Conservation (phyloP, 2,797 vertebrate species). For the Hippoglossus hippoglossus region DNA sequence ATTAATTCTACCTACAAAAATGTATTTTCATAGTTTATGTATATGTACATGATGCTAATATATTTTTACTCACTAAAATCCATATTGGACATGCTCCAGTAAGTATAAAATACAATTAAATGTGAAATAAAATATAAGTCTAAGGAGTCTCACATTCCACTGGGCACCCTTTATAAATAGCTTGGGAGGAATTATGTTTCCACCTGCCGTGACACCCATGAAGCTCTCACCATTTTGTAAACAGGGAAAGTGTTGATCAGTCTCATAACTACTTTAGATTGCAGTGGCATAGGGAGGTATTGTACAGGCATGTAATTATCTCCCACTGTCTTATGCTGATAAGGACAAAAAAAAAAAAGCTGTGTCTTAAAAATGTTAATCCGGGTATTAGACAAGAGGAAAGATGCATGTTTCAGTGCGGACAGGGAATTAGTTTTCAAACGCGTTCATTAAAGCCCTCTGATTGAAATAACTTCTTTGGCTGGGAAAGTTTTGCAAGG, state of each 20-base stretch:
- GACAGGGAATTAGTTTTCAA: constrained; percentile 65
- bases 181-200: constrained; percentile 42
- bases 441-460: constrained; percentile 57
- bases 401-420: constrained; percentile 55
- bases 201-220: constrained; percentile 44
- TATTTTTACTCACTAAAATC: too few relatives aligned
- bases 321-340: constrained; percentile 65
- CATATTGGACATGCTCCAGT: too few relatives aligned
- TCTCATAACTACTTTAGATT: constrained; percentile 69
- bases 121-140: constrained; percentile 29
- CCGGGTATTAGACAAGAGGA: constrained; percentile 58
- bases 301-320: constrained; percentile 67
- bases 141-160: constrained; percentile 19
- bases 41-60: too few relatives aligned
- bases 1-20: too few relatives aligned
- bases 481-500: constrained; percentile 31
- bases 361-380: constrained; percentile 67
- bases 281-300: constrained; percentile 56
- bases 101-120: too few relatives aligned
- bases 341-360: constrained; percentile 41
- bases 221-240: constrained; percentile 41
- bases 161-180: constrained; percentile 35
- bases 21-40: too few relatives aligned
- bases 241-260: constrained; percentile 58
- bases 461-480: constrained; percentile 59